phyloP scores from a whole-genome alignment of 2,113 vertebrate species.

The Xerus inauris region DNA sequence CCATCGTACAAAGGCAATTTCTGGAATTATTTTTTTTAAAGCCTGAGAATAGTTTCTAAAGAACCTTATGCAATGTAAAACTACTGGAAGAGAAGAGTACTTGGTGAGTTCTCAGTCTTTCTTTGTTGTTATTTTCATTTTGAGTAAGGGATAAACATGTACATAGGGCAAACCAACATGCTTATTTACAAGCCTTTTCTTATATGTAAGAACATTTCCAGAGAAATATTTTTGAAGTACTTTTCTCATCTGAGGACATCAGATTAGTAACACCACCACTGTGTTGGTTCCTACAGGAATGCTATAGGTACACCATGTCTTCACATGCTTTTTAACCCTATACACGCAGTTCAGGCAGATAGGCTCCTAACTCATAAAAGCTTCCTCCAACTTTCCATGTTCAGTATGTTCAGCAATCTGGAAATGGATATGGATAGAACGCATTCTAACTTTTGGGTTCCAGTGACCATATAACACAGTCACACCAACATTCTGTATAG shows the following conservation, averaged over 20 bases:
- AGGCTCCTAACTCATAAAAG: background rate
- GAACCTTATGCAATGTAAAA: background rate
- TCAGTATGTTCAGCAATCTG: constrained; percentile 51
- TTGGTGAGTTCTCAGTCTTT: background rate
- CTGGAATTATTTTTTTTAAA: background rate
- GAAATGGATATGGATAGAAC: constrained; percentile 5
- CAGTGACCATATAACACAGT: constrained; percentile 58
- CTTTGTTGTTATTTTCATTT: background rate
- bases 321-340: background rate
- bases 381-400: background rate
- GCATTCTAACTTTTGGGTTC: constrained; percentile 35
- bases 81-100: background rate
- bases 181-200: background rate
- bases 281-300: background rate
- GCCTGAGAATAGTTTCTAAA: background rate
- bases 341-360: background rate
- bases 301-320: too few species aligned
- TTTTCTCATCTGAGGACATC: background rate
- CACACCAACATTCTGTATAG: constrained; percentile 30
- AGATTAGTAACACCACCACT: background rate
- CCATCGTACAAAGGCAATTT: background rate
- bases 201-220: background rate
- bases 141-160: background rate
- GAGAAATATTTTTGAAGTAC: constrained; percentile 17
- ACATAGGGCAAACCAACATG: background rate